Evolutionary conservation across 2,888 invertebrate genomes (phyloP), one percentile per base, ranked within the genome.

Genomic region (Platerodrilus igneus): DNA sequence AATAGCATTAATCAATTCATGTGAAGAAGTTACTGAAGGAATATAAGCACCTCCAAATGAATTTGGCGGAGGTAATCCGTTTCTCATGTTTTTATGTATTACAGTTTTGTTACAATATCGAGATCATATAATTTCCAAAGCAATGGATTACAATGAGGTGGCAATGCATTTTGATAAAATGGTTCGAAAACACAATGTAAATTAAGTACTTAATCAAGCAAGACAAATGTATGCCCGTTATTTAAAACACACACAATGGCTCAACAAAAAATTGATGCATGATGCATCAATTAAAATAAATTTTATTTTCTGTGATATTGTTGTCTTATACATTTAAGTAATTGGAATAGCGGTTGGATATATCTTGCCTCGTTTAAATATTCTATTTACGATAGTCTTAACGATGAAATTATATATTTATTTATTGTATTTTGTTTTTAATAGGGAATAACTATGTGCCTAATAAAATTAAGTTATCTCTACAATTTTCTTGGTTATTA

Each of bases 161-260:
- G 95, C 94, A 3, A 95, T 96, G 91, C 91, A 94, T 70, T 96
- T 96, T 64, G 95, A 96, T 69, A 92, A 91, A 69, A 90, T 95
- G 88, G 92, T 95, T 40, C 79, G 96, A 13, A 90, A 91, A 62
- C 95, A 96, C 66, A 86, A 95, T 68, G 93, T 95, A 7, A 83
- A 82, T 48, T 79, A 86, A 57, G 93, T 95, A 44, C 74, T 96
- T 34, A 87, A 88, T 69, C 89, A 93, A 65, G 94, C 95, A 8
- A 76, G 94, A 41, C 82, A 85, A 59, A 80, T 94, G 78, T 95
- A 92, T 66, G 83, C 88, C 16, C 81, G 87, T 43, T 96, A 96
- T 69, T 75, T 94, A 44, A 85, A 83, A 61, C 78, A 55, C 79
- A 82, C 62, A 74, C 73, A 49, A 69, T 66, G 45, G 64, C 64